Conservation (phyloP, 2,113 vertebrate genomes). For the Indicator indicator region DNA sequence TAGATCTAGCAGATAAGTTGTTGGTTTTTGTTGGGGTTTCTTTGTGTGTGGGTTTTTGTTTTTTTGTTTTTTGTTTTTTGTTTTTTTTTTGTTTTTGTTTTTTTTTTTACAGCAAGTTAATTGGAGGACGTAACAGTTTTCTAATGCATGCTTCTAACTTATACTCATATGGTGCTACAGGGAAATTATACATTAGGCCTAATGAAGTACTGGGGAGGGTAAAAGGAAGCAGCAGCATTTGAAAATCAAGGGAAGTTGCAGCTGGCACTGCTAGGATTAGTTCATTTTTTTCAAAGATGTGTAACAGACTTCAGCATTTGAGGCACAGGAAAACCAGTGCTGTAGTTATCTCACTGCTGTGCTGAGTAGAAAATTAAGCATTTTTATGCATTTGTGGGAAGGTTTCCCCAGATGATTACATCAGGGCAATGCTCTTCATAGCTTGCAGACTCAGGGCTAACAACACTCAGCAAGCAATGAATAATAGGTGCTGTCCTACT, state of each 20-base stretch:
- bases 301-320: neutral
- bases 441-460: neutral
- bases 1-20: neutral
- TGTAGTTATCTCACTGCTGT: neutral
- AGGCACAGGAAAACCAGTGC: neutral
- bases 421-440: neutral
- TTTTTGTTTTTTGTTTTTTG: too few relatives aligned
- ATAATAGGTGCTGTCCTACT: fast-evolving
- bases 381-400: neutral
- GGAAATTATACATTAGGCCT: neutral
- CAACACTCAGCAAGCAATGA: neutral
- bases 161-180: neutral
- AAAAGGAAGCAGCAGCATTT: neutral
- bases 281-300: neutral
- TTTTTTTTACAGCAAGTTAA: neutral
- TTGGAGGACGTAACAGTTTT: neutral
- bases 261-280: neutral
- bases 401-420: neutral
- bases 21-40: too few relatives aligned
- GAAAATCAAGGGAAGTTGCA: neutral
- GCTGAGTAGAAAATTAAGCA: neutral
- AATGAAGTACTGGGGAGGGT: neutral
- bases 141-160: neutral
- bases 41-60: too few relatives aligned
- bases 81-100: too few relatives aligned